Evolutionary conservation across 2,113 vertebrate species (phyloP).

Genomic region (Tauraco erythrolophus): DNA sequence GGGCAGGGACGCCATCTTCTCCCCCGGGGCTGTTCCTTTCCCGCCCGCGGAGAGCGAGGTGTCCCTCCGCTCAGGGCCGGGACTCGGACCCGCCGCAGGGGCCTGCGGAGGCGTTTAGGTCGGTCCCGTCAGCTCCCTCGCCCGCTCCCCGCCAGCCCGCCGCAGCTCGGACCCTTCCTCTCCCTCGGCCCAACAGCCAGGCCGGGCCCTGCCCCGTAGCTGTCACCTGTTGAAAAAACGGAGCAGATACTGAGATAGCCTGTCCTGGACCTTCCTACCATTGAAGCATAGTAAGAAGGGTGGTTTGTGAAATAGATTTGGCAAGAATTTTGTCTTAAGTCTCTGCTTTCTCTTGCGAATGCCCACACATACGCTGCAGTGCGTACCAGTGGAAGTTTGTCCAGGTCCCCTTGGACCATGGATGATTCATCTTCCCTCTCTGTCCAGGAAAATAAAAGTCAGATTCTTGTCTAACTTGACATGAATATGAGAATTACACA

Average conservation of each 20-base stretch:
- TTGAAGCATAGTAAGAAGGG: no score
- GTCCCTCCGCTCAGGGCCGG: not conserved
- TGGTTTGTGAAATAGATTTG: not conserved
- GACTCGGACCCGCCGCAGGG: not conserved
- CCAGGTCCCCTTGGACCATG: accelerated
- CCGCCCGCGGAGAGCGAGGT: no score
- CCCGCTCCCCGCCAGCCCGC: not conserved
- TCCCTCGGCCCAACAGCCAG: not conserved
- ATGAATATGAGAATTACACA: not conserved
- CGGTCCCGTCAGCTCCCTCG: not conserved
- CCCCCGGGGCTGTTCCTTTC: no score
- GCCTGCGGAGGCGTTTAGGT: no score
- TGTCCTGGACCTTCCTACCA: not conserved
- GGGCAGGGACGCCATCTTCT: not conserved
- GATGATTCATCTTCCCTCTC: not conserved
- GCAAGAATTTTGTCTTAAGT: not conserved
- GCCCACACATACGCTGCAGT: accelerated
- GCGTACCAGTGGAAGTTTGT: accelerated
- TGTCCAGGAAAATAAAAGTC: not conserved
- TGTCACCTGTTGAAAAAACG: no score
- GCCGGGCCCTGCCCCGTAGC: accelerated
- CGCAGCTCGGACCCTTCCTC: not conserved
- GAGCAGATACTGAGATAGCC: no score
- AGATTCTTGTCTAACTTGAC: not conserved
- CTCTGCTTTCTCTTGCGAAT: accelerated